Base-by-base conservation (phyloP, 1,140 invertebrate species). In the Argopecten irradians region DNA sequence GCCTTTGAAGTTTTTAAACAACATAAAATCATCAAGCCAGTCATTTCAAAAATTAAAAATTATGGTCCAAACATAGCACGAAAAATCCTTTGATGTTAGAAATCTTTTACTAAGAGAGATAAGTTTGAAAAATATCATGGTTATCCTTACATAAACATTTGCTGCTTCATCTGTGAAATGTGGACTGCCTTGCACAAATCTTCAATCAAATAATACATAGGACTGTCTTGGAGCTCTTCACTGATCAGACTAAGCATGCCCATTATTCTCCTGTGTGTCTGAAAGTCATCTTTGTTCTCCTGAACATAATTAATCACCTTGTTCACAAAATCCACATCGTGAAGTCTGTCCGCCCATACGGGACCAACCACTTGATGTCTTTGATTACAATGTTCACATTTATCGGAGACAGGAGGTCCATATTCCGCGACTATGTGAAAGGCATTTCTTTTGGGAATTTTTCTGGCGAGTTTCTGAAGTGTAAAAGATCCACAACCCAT, bases 261-360 rank as follows among this genome's bases (percentile, higher is more conserved):
- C n/a, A 95, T 87, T 88, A 99, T 97, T 41, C 99, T 96, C 92
- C 97, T 97, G 28, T 96, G 95, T 0, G 98, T 99, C 22, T 91
- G 90, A 46, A 95, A 95, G 35, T 94, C 91, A 90, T 82, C 92
- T 89, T 91, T 90, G 55, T 94, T 92, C n/a, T 90, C 87, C 19
- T 94, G 89, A 0, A 96, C 91, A 39, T 92, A 91, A 7, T 94
- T 88, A 0, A 97, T 89, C 32, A 97, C 92, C 71, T 96, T 94
- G 2, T 95, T 86, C 0, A 99, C 97, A 96, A 99, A 99, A 0
- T 96, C 94, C 86, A 95, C 94, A 93, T 98, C 96, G 94, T 99
- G 98, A 41, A 99, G 96, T 16, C 97, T 97, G 16, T 97, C 98
- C 9, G 97, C 97, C 98, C 99, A 99, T 89, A 99, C 97, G 0